phyloP scores from a whole-genome alignment of 1,140 invertebrate genomes.

The Gonioctena quinquepunctata region DNA sequence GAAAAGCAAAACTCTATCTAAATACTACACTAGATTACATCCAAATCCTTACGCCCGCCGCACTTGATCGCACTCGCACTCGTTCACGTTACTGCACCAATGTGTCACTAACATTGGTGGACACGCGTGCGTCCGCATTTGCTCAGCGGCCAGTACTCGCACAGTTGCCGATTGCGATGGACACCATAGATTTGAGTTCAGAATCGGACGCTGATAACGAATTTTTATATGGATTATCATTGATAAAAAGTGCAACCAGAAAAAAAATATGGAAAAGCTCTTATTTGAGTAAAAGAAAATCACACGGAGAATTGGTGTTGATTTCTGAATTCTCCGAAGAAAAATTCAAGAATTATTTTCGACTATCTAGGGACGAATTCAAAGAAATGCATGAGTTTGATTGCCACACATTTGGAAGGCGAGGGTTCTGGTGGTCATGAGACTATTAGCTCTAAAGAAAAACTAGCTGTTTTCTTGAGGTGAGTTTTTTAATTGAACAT shows the following conservation, averaged over 20 bases:
- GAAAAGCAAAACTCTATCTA: too few species aligned
- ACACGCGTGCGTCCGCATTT: background rate
- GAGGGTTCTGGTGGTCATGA: background rate
- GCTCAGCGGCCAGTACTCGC: background rate
- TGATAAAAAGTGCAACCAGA: background rate
- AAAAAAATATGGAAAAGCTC: conserved; percentile 15
- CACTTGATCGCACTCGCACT: conserved; percentile 20
- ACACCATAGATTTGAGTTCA: background rate
- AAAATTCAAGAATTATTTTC: conserved; percentile 28
- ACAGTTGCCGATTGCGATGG: background rate
- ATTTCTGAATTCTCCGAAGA: conserved; percentile 21
- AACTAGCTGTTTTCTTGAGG: conserved; percentile 16
- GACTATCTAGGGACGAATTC: conserved; percentile 22
- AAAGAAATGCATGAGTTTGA: conserved; percentile 17
- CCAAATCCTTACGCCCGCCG: too few species aligned
- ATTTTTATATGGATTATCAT: background rate
- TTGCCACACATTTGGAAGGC: background rate
- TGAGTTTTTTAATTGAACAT: conserved; percentile 1
- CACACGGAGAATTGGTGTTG: conserved; percentile 27
- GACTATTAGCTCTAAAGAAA: conserved; percentile 6
- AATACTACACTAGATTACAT: too few species aligned
- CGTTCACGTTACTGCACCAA: background rate
- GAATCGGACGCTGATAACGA: conserved; percentile 6
- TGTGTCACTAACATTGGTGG: background rate
- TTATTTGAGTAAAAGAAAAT: conserved; percentile 18